Conservation (phyloP, 1,140 invertebrate species). For the Drosophila orosa region DNA sequence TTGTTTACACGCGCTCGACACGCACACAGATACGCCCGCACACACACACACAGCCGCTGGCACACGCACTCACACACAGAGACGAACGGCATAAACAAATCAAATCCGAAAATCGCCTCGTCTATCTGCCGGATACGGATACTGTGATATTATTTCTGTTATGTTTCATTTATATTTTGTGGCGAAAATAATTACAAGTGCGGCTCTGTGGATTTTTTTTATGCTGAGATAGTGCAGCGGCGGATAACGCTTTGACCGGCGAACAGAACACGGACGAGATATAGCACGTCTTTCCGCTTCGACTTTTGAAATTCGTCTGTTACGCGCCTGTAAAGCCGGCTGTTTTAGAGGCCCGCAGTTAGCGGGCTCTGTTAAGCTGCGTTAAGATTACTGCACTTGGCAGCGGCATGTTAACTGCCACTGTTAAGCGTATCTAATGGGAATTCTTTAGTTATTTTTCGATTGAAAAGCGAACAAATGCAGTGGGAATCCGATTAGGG, state of each 20-base stretch:
- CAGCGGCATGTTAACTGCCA: background rate
- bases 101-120: constrained; percentile 30
- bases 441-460: background rate
- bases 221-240: constrained; percentile 14
- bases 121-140: constrained; percentile 18
- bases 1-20: constrained; percentile 39
- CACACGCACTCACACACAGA: constrained; percentile 18
- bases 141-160: background rate
- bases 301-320: constrained; percentile 32
- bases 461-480: background rate
- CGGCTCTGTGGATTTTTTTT: constrained; percentile 8
- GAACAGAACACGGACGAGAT: constrained; percentile 14
- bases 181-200: constrained; percentile 31
- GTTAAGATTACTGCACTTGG: constrained; percentile 10
- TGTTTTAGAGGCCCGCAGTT: background rate
- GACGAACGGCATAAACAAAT: constrained; percentile 40
- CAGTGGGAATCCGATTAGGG: background rate
- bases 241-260: constrained; percentile 27
- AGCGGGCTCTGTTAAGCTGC: background rate
- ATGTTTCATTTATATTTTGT: constrained; percentile 5
- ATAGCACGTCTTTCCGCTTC: constrained; percentile 33
- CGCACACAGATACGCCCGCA: constrained; percentile 26
- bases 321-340: constrained; percentile 10
- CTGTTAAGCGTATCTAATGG: constrained; percentile 20
- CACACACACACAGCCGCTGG: constrained; percentile 3